These are phyloP conservation scores for Oreonectes daqikongensis DNA, from an alignment of 2,797 vertebrate species.

Conservation along the genomic window DNA sequence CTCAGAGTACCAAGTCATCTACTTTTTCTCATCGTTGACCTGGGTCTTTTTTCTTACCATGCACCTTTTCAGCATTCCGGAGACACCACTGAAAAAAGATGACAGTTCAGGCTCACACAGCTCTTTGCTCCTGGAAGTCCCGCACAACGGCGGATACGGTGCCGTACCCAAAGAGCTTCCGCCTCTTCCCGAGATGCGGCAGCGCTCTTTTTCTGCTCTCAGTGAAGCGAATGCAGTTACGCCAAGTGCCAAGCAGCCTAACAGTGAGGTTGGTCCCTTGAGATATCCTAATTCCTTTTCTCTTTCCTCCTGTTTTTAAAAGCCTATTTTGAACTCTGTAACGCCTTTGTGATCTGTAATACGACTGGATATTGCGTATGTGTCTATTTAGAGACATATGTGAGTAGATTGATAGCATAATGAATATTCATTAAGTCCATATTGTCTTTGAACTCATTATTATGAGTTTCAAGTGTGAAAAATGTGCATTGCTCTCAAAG, in stretches of 20 bases:
- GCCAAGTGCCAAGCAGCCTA: constrained; percentile 69
- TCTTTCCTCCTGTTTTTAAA: not conserved
- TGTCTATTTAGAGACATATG: not conserved
- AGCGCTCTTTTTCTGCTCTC: constrained; percentile 70
- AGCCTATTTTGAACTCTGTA: not conserved
- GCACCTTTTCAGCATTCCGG: constrained; percentile 93
- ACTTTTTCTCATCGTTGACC: constrained; percentile 85
- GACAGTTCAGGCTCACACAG: constrained; percentile 38
- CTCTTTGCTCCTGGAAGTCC: constrained; percentile 65
- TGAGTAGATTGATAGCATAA: too few relatives aligned
- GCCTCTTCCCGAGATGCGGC: constrained; percentile 64
- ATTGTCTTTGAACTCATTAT: not conserved
- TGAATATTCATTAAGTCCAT: constrained; percentile 10
- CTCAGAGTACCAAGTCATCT: constrained; percentile 86
- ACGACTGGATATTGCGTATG: constrained; percentile 16
- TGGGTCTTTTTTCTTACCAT: constrained; percentile 82
- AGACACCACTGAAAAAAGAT: constrained; percentile 77
- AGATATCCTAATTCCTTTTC: not conserved
- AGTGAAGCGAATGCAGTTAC: constrained; percentile 73
- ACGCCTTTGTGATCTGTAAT: constrained; percentile 16
- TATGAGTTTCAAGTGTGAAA: not conserved
- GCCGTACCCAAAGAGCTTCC: constrained; percentile 73
- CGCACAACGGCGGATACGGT: constrained; percentile 72
- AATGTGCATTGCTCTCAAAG: not conserved
- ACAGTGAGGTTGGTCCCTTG: constrained; percentile 72